Evolutionary conservation across 2,797 vertebrate genomes (phyloP).

Genomic region (Varecia variegata): DNA sequence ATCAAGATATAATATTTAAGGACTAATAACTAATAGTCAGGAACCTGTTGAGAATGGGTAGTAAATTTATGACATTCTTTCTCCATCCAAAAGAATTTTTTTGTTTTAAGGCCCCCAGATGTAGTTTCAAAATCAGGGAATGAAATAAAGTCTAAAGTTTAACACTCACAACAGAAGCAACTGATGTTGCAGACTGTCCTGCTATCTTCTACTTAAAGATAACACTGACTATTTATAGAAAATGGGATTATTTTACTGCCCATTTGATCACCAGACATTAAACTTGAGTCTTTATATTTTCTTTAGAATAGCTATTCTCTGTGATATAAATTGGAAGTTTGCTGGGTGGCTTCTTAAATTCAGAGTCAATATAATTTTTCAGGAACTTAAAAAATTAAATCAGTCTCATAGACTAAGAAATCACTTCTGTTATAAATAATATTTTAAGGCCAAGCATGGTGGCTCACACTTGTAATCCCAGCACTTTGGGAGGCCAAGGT

Average conservation of each 20-base stretch:
- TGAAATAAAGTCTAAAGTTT: background rate
- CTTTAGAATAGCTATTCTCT: background rate
- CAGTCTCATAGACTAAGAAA: background rate
- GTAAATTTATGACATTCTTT: slow-evolving; percentile 16
- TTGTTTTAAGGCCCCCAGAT: background rate
- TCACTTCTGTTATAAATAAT: background rate
- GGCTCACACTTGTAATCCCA: no score
- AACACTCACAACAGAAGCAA: background rate
- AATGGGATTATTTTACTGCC: background rate
- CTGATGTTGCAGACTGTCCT: background rate
- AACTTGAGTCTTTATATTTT: background rate
- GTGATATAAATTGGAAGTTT: background rate
- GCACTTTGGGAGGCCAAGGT: no score
- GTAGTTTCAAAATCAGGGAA: slow-evolving; percentile 6
- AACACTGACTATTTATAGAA: background rate
- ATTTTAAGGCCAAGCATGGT: no score
- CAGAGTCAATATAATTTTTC: background rate
- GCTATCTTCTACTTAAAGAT: background rate
- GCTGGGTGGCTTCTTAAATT: background rate
- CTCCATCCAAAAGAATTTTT: background rate
- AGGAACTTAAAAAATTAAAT: slow-evolving; percentile 12
- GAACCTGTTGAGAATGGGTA: slow-evolving; percentile 20
- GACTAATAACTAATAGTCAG: background rate
- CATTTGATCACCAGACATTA: background rate
- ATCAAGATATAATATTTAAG: background rate